These are phyloP conservation scores for Hypotaenidia okinawae DNA, from an alignment of 2,797 vertebrate species.

Conservation along the genomic window DNA sequence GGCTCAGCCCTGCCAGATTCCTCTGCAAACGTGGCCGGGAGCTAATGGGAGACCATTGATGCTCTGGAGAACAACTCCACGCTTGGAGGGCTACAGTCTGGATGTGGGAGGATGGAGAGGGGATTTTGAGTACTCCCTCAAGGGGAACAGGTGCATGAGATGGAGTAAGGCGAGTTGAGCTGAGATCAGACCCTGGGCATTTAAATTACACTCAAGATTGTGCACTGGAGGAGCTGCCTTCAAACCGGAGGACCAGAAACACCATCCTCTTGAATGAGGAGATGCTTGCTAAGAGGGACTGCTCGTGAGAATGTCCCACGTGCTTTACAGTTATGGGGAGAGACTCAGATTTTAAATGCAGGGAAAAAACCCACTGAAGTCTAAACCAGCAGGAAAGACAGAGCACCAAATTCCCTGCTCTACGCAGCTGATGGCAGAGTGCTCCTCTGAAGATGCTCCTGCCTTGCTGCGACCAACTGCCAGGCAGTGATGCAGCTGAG, in stretches of 20 bases:
- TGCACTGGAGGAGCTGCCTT: fast-evolving
- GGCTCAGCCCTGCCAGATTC: background rate
- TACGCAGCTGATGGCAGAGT: background rate
- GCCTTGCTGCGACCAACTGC: background rate
- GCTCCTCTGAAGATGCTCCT: background rate
- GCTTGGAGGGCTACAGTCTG: background rate
- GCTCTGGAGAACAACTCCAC: fast-evolving
- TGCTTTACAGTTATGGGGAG: fast-evolving
- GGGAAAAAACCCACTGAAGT: fast-evolving
- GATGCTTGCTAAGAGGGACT: background rate
- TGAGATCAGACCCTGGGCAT: background rate
- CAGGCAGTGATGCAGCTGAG: background rate
- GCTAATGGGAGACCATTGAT: fast-evolving
- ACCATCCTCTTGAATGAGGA: fast-evolving
- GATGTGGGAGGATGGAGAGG: background rate
- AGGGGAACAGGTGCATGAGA: background rate
- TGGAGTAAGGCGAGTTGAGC: background rate
- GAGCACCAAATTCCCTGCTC: background rate
- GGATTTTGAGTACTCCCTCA: background rate
- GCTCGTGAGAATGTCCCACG: fast-evolving
- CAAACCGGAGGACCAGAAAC: background rate
- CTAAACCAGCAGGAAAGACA: background rate
- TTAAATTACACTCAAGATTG: background rate
- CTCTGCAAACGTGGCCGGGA: background rate
- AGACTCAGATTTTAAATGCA: background rate